phyloP scores from a whole-genome alignment of 2,888 invertebrate genomes.

The Eurois occulta region DNA sequence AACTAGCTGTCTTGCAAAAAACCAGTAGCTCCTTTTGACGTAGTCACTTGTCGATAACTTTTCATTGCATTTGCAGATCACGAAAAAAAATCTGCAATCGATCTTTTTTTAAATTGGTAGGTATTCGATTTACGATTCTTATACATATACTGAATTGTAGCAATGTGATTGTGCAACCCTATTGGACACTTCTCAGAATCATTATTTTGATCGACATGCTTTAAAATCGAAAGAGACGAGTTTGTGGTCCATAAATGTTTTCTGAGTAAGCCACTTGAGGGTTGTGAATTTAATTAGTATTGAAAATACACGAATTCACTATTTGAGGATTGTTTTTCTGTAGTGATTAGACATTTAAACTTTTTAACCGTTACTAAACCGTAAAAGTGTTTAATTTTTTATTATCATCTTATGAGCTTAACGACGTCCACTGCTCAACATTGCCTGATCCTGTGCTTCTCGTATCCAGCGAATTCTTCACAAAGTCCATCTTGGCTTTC shows the following conservation, averaged over 20 bases:
- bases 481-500: background rate
- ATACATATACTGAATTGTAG: too few species aligned
- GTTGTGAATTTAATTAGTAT: background rate
- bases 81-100: too few species aligned
- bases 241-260: background rate
- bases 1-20: background rate
- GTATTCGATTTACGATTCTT: too few species aligned
- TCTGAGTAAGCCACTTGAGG: background rate
- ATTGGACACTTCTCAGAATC: background rate
- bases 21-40: background rate
- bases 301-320: background rate
- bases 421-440: background rate
- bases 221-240: background rate
- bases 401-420: background rate
- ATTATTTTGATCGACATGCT: background rate
- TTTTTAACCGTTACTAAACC: too few species aligned
- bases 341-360: background rate
- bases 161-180: background rate
- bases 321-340: background rate
- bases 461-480: background rate
- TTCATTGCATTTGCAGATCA: background rate
- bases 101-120: too few species aligned
- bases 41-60: background rate
- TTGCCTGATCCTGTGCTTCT: background rate
- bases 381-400: too few species aligned